Evolutionary conservation across 2,113 vertebrate species (phyloP), one percentile per base, ranked within the genome.

Genomic region (Carassius carassius): DNA sequence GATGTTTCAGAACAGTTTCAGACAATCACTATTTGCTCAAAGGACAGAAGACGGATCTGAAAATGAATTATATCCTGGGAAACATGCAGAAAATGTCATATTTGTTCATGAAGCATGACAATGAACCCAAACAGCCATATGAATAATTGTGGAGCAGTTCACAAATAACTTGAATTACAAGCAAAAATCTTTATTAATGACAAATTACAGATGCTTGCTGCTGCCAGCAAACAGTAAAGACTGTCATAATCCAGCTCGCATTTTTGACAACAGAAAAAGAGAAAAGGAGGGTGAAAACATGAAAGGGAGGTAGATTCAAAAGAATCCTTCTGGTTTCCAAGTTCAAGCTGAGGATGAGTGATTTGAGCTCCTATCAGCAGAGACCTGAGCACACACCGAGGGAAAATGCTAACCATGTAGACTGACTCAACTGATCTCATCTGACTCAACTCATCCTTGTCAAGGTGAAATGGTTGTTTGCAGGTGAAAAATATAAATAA

Each of bases 321-420:
- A 83, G 76, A 29, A 60, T 80, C 85, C 84, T 78, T 78, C 77
- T 89, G 86, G 16, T 87, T 81, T 75, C 51, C 35, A 49, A 83
- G 88, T 85, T 85, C 83, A 83, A 69, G 54, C 63, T 58, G 73
- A 81, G 65, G 70, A 86, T 78, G 84, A 81, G 73, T 85, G 86
- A 81, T 86, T 83, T 81, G 77, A 67, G 84, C 72, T 87, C 69
- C 58, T 76, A 83, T 81, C 25, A 85, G 84, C 41, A 35, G 62
- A 87, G 84, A 89, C 63, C 84, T 58, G 51, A 62, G 44, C 56
- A 60, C 56, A 60, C 62, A 85, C 76, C 12, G 70, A 32, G 77
- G 81, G 79, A 56, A 89, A 87, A 84, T 78, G 88, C 88, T 89
- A 83, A 89, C 70, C 17, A 58, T 85, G 88, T 86, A 85, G 23